Base-by-base conservation (phyloP, 2,113 vertebrate genomes). In the Channa argus region DNA sequence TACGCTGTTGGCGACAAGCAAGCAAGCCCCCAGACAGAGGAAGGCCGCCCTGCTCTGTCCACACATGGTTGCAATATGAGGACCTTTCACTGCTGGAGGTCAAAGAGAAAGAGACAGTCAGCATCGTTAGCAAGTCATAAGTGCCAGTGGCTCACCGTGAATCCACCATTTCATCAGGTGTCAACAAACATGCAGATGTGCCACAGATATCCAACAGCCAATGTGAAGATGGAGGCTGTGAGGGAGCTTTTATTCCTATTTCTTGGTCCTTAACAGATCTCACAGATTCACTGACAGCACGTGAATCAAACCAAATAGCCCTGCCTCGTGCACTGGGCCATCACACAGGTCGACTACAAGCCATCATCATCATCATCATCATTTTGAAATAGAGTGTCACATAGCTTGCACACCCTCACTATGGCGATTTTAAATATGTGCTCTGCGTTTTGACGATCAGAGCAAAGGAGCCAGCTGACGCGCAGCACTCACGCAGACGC, bases 21-120 rank as follows among this genome's bases (percentile, higher is more conserved):
- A 91, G 93, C 95, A 97, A 94, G 94, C 95, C 96, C 96, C 96
- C 77, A 98, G 92, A 90, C 77, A 95, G 78, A 96, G 94, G 85
- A 89, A 93, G 88, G 94, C 90, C 77, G 93, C 88, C 80, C 87
- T 86, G 83, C 94, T 91, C 92, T 86, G 95, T 94, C 93, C 96
- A 96, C 97, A 95, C 91, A 93, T 95, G 76, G 88, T 87, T 93
- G 93, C 92, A 91, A 88, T 86, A 92, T 92, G 91, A 94, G 92
- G 77, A 93, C 95, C 94, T 87, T 86, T 95, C 93, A 95, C 95
- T 95, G 90, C 81, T 95, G 94, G 82, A 84, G 94, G 94, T 93
- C 92, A 86, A 86, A 93, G 44, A 79, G 61, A 75, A 54, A 72
- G 43, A 67, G 36, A 74, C 9, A 39, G 12, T 24, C 24, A 60